Conservation (phyloP, 2,113 vertebrate species). For the Anser brachyrhynchus region DNA sequence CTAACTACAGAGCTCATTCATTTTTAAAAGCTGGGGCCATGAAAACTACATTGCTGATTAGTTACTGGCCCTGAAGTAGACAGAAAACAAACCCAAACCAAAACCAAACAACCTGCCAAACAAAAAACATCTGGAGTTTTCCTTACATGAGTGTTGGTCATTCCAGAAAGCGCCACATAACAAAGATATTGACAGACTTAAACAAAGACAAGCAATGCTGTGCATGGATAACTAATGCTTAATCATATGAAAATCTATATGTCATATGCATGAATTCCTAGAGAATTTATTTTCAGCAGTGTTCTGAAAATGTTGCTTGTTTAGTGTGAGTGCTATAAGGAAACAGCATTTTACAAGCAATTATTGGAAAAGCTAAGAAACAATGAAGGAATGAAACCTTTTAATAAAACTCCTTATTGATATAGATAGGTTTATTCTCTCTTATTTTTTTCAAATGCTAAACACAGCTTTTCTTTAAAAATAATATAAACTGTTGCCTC, state of each 20-base stretch:
- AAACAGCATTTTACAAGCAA: conserved; percentile 30
- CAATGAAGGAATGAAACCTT: neutral
- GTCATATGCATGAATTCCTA: conserved; percentile 13
- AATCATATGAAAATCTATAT: conserved; percentile 40
- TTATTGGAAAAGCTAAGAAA: conserved; percentile 14
- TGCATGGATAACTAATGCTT: neutral
- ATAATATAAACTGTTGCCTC: conserved; percentile 33
- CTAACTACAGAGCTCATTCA: neutral
- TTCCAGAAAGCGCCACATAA: neutral
- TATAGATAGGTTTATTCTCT: neutral
- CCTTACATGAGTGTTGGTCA: neutral
- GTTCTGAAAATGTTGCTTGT: conserved; percentile 10
- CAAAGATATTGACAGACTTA: conserved; percentile 8
- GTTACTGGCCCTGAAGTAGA: neutral
- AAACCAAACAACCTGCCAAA: neutral
- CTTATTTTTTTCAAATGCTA: neutral
- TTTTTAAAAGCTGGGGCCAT: neutral
- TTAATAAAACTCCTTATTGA: conserved; percentile 17
- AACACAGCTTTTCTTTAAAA: conserved; percentile 34
- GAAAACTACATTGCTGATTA: neutral
- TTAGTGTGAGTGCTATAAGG: neutral
- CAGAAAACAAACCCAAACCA: neutral
- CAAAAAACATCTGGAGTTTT: neutral
- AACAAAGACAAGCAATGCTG: neutral
- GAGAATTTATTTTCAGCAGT: conserved; percentile 39